phyloP scores from a whole-genome alignment of 2,888 invertebrate species.

The Microctonus aethiopoides region DNA sequence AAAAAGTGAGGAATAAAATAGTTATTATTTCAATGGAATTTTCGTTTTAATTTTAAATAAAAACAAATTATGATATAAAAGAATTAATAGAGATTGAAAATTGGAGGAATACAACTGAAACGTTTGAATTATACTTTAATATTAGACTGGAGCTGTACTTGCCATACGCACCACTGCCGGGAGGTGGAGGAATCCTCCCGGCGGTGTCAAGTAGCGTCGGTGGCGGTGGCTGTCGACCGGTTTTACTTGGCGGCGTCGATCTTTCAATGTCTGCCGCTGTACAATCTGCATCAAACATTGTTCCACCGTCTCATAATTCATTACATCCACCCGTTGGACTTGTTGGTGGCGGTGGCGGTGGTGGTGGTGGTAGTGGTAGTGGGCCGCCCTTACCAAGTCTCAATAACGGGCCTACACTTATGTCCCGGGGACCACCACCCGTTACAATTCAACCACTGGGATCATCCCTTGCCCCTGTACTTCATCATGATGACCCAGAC shows the following conservation, averaged over 20 bases:
- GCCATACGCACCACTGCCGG: conserved; percentile 67
- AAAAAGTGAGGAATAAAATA: too few relatives aligned
- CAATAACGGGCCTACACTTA: conserved; percentile 47
- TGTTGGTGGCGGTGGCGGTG: conserved; percentile 17
- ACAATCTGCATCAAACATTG: conserved; percentile 48
- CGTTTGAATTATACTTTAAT: conserved; percentile 1
- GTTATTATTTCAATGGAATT: too few relatives aligned
- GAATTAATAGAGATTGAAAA: conserved; percentile 1
- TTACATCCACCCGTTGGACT: conserved; percentile 38
- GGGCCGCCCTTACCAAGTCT: conserved; percentile 39
- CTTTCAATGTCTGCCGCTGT: conserved; percentile 67
- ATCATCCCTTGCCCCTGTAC: conserved; percentile 64
- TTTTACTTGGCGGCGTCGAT: conserved; percentile 64
- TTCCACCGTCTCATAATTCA: conserved; percentile 43
- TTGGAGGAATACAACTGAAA: background rate
- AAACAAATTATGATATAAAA: background rate
- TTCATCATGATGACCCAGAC: conserved; percentile 45
- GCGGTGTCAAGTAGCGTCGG: conserved; percentile 58
- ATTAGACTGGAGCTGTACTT: conserved; percentile 66
- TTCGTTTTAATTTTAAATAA: too few relatives aligned
- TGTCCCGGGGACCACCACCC: conserved; percentile 52
- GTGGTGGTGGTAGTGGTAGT: background rate
- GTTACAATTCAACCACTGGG: conserved; percentile 60
- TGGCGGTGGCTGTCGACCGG: conserved; percentile 59
- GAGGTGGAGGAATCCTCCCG: conserved; percentile 66